phyloP scores from a whole-genome alignment of 2,888 invertebrate species.

The Adelphocoris suturalis region DNA sequence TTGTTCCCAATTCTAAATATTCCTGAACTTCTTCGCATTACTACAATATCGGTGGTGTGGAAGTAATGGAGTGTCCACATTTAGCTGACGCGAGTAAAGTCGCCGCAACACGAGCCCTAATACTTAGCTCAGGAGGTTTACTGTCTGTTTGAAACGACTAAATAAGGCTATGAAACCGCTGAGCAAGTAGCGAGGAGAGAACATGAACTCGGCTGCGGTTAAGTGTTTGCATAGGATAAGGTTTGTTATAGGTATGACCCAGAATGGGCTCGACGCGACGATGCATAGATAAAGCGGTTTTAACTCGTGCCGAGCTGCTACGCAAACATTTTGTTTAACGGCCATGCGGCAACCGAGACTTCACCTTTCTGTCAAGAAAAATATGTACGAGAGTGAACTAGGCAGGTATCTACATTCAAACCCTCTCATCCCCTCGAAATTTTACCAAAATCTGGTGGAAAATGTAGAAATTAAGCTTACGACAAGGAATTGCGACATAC shows the following conservation, averaged over 20 bases:
- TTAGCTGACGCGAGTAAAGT: background rate
- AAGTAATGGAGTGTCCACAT: background rate
- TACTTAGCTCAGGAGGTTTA: background rate
- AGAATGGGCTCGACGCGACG: slow-evolving; percentile 29
- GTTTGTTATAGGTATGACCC: slow-evolving; percentile 53
- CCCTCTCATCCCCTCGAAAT: background rate
- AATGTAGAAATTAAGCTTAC: too few species aligned
- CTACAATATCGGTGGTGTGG: too few species aligned
- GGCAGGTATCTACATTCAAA: background rate
- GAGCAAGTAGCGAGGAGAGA: background rate
- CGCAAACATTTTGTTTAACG: slow-evolving; percentile 42
- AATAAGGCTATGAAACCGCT: background rate
- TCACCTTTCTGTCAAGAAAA: background rate
- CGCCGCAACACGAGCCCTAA: background rate
- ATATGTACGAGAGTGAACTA: background rate
- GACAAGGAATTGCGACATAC: too few species aligned
- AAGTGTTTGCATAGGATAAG: slow-evolving; percentile 52
- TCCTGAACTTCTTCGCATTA: too few species aligned
- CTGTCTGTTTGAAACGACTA: background rate
- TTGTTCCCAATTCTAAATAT: too few species aligned
- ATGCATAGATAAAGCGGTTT: slow-evolving; percentile 48
- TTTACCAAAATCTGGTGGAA: too few species aligned
- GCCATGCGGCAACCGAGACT: background rate
- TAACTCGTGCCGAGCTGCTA: background rate
- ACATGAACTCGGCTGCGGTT: background rate